Evolutionary conservation across 2,888 invertebrate species (phyloP).

Genomic region (Sipha maydis): DNA sequence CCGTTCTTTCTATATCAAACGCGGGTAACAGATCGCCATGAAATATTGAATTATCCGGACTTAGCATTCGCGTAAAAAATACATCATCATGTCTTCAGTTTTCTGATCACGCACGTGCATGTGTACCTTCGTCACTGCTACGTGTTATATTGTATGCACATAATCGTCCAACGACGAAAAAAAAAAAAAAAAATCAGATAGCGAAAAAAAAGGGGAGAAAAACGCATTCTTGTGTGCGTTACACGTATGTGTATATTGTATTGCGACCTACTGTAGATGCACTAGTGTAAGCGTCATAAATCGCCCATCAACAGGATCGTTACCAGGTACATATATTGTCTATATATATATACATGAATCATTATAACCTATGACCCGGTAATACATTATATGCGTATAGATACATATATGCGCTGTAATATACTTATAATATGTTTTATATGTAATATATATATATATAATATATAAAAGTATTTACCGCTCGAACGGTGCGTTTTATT

Average conservation of each 20-base stretch:
- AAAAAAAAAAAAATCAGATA: background rate
- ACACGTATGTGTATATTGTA: background rate
- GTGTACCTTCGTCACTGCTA: background rate
- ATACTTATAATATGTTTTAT: background rate
- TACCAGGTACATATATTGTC: background rate
- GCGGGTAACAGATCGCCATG: background rate
- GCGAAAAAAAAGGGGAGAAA: background rate
- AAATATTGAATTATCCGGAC: background rate
- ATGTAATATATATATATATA: background rate
- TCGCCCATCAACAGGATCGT: slow-evolving; percentile 43
- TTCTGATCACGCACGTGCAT: background rate
- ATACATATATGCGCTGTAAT: background rate
- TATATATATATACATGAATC: background rate
- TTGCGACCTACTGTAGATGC: background rate
- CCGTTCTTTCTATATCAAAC: no score
- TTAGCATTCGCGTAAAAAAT: background rate
- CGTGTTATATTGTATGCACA: background rate
- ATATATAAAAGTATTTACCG: background rate
- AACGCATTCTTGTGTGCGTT: background rate
- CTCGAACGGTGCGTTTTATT: background rate
- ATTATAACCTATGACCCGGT: slow-evolving; percentile 29
- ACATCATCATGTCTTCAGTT: background rate
- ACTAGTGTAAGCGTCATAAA: slow-evolving; percentile 19
- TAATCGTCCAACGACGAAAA: background rate
- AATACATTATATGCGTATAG: background rate